Evolutionary conservation across 2,888 invertebrate genomes (phyloP).

Genomic region (Sialis fuliginosa): DNA sequence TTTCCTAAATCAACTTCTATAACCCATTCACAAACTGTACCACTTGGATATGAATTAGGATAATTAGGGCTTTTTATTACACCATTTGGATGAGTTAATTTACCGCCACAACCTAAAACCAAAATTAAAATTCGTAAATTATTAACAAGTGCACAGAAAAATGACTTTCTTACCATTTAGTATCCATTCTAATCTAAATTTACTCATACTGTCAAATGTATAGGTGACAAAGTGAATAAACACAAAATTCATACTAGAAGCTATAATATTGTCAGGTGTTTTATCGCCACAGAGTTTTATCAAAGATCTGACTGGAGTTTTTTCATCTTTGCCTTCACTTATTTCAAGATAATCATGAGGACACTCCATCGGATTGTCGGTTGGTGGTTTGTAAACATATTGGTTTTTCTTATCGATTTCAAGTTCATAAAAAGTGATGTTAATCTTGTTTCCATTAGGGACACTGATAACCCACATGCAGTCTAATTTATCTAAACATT

Average conservation of each 20-base stretch:
- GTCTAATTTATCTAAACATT: conserved; percentile 39
- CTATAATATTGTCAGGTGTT: conserved; percentile 29
- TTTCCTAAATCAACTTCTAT: conserved; percentile 48
- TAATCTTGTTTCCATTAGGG: conserved; percentile 59
- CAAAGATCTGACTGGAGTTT: conserved; percentile 21
- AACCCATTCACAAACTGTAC: conserved; percentile 56
- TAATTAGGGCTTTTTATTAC: conserved; percentile 44
- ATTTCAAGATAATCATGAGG: conserved; percentile 43
- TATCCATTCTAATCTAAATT: conserved; percentile 72
- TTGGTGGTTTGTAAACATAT: background rate
- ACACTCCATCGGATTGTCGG: conserved; percentile 23
- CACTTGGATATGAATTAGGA: conserved; percentile 34
- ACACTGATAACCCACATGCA: conserved; percentile 66
- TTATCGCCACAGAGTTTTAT: conserved; percentile 29
- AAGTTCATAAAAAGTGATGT: conserved; percentile 68
- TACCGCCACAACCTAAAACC: conserved; percentile 46
- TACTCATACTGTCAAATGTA: conserved; percentile 30
- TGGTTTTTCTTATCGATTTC: conserved; percentile 28
- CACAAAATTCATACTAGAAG: conserved; percentile 36
- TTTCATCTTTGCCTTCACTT: conserved; percentile 16
- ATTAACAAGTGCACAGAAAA: background rate
- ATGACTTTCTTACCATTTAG: conserved; percentile 32
- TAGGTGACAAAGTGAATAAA: conserved; percentile 50
- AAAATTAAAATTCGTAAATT: too few species aligned
- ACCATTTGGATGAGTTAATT: conserved; percentile 35